Base-by-base conservation (phyloP, 2,113 vertebrate species). In the Rhinopomastus cyanomelas region DNA sequence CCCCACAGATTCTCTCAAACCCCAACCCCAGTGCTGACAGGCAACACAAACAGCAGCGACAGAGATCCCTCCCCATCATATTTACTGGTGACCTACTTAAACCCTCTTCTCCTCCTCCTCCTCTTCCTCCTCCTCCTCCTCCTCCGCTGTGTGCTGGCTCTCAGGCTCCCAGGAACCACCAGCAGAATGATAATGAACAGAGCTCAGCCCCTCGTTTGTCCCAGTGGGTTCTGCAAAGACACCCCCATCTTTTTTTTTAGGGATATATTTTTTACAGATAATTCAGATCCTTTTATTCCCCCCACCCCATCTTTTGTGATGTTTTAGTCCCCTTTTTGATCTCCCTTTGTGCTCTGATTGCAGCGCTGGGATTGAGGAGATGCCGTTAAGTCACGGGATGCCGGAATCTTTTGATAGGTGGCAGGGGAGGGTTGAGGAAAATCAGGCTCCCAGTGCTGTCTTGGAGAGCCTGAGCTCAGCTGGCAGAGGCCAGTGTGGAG, bases 81-180 rank as follows among this genome's bases (percentile, higher is more conserved):
- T 88, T 92, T 90, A 74, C 78, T 69, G 65, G 56, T 94, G 87
- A 91, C 94, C 93, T 95, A 95, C 78, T 95, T 94, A 87, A 89
- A 92, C 60, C 49, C 61, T 89, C 61, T 76, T 87, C 32, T 59
- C 23, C 92, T 86, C 36, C n/a, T 44, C 68, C 77, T 79, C 49
- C 9, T 17, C 39, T 15, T 42, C 39, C 39, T 42, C 39, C 39
- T 42, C 39, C 39, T 42, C 39, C 39, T 42, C 39, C 39, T 42
- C 39, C 13, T 30, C n/a, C 49, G 22, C 36, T 11, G 37, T 66
- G 73, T 60, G 64, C 76, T 83, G 10, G 60, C 90, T 78, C 1
- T 11, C 68, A 12, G n/a, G 3, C 89, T 89, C 55, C 11, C 0
- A 36, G 87, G 89, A 46, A 17, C 34, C 82, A 90, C 79, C 61